Conservation (phyloP, 2,797 vertebrate species). For the Gallinago solitaria region DNA sequence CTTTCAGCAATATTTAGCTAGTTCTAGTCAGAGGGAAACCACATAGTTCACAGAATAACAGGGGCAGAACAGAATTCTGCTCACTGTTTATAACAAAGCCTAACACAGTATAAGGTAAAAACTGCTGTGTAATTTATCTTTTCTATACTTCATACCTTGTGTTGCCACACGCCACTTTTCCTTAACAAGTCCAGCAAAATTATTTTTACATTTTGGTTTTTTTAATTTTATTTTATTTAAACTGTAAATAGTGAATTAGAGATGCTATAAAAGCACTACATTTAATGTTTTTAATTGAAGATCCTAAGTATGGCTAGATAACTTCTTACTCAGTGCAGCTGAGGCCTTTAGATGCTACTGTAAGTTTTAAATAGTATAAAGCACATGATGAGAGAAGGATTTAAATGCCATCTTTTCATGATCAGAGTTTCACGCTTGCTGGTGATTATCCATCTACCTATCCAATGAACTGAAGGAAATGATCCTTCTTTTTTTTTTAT, state of each 20-base stretch:
- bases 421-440: neutral
- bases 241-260: neutral
- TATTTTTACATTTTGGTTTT: neutral
- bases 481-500: neutral
- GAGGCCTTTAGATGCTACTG: neutral
- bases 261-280: neutral
- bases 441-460: neutral
- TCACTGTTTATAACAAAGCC: neutral
- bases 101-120: neutral
- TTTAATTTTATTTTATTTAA: neutral
- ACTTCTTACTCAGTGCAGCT: neutral
- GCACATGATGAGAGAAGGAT: neutral
- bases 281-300: neutral
- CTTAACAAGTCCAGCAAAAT: neutral
- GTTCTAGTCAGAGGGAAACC: neutral
- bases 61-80: neutral
- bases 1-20: neutral
- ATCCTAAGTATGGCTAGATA: neutral
- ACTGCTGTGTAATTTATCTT: neutral
- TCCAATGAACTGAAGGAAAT: neutral
- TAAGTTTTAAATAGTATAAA: neutral
- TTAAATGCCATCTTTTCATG: neutral
- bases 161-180: neutral
- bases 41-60: neutral
- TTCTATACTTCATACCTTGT: neutral